Conservation (phyloP, 2,113 vertebrate genomes). For the Saimiri boliviensis region DNA sequence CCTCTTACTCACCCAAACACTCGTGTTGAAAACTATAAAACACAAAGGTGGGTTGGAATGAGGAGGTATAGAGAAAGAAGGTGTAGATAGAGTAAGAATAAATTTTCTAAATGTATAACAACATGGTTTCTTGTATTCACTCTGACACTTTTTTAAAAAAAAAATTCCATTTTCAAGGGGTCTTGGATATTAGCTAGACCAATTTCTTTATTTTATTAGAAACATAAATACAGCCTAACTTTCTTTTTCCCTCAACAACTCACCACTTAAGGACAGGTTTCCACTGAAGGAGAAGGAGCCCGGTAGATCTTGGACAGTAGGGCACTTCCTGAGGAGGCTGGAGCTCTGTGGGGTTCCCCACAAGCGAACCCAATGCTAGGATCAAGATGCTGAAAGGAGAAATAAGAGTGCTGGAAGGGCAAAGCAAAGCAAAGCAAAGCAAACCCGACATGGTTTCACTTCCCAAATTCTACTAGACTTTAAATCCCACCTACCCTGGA, state of each 20-base stretch:
- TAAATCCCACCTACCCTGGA: neutral
- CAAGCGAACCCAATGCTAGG: neutral
- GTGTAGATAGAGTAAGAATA: neutral
- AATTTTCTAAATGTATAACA: neutral
- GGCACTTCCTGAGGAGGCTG: neutral
- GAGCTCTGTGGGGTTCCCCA: neutral
- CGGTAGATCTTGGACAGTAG: fast-evolving
- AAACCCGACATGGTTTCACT: neutral
- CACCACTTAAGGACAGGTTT: neutral
- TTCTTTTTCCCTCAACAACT: too few species aligned
- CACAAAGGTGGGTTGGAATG: neutral
- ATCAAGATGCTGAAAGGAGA: neutral
- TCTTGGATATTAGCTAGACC: too few species aligned
- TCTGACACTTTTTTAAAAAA: neutral
- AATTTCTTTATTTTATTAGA: too few species aligned
- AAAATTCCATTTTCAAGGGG: neutral
- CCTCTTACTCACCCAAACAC: neutral
- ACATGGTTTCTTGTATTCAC: neutral
- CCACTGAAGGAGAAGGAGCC: neutral
- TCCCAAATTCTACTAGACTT: neutral
- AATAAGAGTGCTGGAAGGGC: neutral
- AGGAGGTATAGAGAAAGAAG: neutral
- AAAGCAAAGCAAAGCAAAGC: neutral
- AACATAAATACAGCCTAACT: too few species aligned
- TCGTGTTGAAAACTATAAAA: neutral